Percentiles rank a stretch among this genome's conserved stretches.
phyloP scores from a whole-genome alignment of 1,140 invertebrate genomes.

The Macrocentrus cingulum region DNA sequence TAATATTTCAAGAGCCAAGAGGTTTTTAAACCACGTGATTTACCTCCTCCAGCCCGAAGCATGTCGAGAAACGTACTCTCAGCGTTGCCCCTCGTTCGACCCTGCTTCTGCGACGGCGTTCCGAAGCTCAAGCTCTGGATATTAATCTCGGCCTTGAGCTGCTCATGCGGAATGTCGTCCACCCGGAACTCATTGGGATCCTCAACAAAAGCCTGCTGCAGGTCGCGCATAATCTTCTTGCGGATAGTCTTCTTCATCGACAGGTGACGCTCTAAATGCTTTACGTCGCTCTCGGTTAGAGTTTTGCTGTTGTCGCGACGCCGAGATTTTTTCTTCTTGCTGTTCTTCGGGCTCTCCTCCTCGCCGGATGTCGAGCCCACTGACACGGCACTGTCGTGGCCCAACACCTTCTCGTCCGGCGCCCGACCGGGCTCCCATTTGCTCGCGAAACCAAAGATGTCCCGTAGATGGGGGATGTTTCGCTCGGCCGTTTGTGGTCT shows the following conservation, averaged over 20 bases:
- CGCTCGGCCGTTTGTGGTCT: slow-evolving; percentile 62
- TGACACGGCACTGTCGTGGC: slow-evolving; percentile 60
- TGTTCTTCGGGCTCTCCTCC: slow-evolving; percentile 62
- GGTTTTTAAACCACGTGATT: no score
- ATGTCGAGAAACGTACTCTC: slow-evolving; percentile 73
- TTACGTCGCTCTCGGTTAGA: slow-evolving; percentile 69
- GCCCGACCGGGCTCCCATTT: slow-evolving; percentile 48
- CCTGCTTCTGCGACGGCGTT: slow-evolving; percentile 51
- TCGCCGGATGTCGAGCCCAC: slow-evolving; percentile 61
- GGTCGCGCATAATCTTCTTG: slow-evolving; percentile 82
- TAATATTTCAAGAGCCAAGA: no score
- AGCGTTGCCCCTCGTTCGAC: slow-evolving; percentile 58
- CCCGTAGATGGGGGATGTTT: slow-evolving; percentile 68
- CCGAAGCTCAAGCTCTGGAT: slow-evolving; percentile 68
- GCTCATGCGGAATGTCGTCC: slow-evolving; percentile 68
- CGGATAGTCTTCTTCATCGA: slow-evolving; percentile 86
- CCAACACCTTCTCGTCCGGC: slow-evolving; percentile 47
- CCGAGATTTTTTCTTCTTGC: slow-evolving; percentile 62
- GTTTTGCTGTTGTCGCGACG: slow-evolving; percentile 63
- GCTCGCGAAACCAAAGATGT: slow-evolving; percentile 66
- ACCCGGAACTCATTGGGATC: slow-evolving; percentile 73
- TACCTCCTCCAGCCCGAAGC: slow-evolving; percentile 59
- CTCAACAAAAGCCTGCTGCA: slow-evolving; percentile 75
- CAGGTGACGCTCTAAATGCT: slow-evolving; percentile 76
- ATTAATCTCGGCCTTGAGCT: slow-evolving; percentile 69